Percentiles rank a stretch among this genome's conserved stretches.
Evolutionary conservation across 92 coral and sea anemone species (phyloP).

Genomic region (Porites lobata): DNA sequence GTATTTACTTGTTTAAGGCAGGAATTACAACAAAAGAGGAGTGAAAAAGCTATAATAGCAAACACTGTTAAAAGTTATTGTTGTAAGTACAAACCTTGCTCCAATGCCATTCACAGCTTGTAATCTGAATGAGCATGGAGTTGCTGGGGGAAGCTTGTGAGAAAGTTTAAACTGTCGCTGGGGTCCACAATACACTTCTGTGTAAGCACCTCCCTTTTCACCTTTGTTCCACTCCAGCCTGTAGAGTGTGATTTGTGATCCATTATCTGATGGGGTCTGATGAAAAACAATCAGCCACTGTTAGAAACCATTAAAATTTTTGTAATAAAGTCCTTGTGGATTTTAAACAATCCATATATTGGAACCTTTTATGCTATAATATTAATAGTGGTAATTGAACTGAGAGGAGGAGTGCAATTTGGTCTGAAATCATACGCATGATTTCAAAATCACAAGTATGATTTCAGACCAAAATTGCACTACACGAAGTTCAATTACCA

Average conservation of each 20-base stretch:
- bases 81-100: constrained; percentile 66
- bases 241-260: constrained; percentile 86
- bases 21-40: not conserved
- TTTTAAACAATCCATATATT: too few relatives aligned
- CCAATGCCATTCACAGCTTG: constrained; percentile 93
- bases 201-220: constrained; percentile 73
- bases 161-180: constrained; percentile 84
- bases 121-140: constrained; percentile 90
- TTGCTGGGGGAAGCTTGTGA: constrained; percentile 92
- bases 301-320: too few relatives aligned
- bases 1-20: too few relatives aligned
- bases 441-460: too few relatives aligned
- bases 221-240: constrained; percentile 94
- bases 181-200: constrained; percentile 74
- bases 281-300: too few relatives aligned
- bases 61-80: not conserved
- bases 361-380: too few relatives aligned
- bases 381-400: too few relatives aligned
- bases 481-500: too few relatives aligned
- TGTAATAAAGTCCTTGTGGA: too few relatives aligned
- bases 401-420: too few relatives aligned
- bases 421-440: too few relatives aligned
- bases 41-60: not conserved
- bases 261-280: constrained; percentile 91
- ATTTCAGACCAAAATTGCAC: too few relatives aligned